phyloP scores from a whole-genome alignment of 2,113 vertebrate species.

The Varanus komodoensis region DNA sequence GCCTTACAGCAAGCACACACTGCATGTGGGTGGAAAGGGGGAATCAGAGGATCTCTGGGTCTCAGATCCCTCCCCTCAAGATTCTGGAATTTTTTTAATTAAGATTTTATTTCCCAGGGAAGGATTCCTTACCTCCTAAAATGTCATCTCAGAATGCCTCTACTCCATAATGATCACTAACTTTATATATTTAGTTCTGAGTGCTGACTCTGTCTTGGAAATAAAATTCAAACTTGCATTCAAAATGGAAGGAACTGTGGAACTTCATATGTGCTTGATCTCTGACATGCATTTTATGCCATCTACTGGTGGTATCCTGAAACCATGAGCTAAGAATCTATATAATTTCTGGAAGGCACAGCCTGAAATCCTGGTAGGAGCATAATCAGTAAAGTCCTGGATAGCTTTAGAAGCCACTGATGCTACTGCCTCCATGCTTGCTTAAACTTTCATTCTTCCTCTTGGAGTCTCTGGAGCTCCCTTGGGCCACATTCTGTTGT shows the following conservation, averaged over 20 bases:
- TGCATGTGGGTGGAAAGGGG: constrained; percentile 9
- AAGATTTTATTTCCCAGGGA: not conserved
- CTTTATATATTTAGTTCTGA: not conserved
- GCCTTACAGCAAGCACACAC: not conserved
- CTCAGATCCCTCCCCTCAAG: not conserved
- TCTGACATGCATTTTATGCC: too few relatives aligned
- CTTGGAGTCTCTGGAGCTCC: too few relatives aligned
- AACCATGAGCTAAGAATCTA: too few relatives aligned
- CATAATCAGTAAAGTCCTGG: too few relatives aligned
- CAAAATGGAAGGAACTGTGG: not conserved
- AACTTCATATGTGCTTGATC: too few relatives aligned
- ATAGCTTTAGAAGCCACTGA: too few relatives aligned
- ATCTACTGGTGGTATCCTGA: too few relatives aligned
- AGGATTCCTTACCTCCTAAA: not conserved
- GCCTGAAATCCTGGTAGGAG: too few relatives aligned
- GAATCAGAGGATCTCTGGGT: not conserved
- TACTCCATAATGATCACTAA: not conserved
- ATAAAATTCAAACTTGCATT: not conserved
- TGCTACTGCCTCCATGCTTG: too few relatives aligned
- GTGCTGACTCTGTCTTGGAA: not conserved
- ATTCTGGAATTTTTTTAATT: not conserved
- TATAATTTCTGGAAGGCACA: too few relatives aligned
- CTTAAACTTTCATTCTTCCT: too few relatives aligned
- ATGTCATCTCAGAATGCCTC: not conserved
- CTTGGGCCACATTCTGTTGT: too few relatives aligned